A percentile compares a stretch with the other conserved stretches of the same genome.
These are phyloP conservation scores for Morelia viridis DNA, from an alignment of 2,797 vertebrate genomes.

Conservation along the genomic window DNA sequence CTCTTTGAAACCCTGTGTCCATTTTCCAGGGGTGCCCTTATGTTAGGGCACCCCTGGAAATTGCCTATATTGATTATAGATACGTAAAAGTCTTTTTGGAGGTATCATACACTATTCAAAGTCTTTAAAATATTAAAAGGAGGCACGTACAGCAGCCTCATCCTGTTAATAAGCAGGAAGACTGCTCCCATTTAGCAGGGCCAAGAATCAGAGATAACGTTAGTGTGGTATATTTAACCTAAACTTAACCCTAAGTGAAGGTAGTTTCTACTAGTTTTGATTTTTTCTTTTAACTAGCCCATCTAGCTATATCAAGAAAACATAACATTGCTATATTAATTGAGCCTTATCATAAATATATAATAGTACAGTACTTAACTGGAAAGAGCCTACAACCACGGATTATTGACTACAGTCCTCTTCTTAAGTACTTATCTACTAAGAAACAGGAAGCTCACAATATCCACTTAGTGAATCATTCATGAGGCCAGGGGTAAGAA, in stretches of 20 bases:
- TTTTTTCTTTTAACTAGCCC: background rate
- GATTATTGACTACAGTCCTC: background rate
- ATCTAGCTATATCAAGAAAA: background rate
- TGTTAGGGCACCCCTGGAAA: background rate
- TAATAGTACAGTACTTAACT: background rate
- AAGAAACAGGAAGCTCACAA: background rate
- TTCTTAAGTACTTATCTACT: background rate
- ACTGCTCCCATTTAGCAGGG: constrained; percentile 2
- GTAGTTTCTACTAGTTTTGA: background rate
- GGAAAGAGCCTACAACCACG: background rate
- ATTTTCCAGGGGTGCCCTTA: too few species aligned
- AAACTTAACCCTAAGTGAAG: background rate
- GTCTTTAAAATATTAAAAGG: constrained; percentile 14
- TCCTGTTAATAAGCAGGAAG: background rate
- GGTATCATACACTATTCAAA: background rate
- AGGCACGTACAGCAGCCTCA: background rate
- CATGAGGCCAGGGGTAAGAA: too few species aligned
- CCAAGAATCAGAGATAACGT: background rate
- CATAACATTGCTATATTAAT: background rate
- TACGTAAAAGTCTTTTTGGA: constrained; percentile 16
- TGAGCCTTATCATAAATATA: background rate
- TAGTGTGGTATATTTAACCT: background rate
- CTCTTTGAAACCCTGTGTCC: background rate
- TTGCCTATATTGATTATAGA: constrained; percentile 21
- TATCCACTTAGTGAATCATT: background rate